phyloP scores from a whole-genome alignment of 2,888 invertebrate species.

The Chloromyia formosa region DNA sequence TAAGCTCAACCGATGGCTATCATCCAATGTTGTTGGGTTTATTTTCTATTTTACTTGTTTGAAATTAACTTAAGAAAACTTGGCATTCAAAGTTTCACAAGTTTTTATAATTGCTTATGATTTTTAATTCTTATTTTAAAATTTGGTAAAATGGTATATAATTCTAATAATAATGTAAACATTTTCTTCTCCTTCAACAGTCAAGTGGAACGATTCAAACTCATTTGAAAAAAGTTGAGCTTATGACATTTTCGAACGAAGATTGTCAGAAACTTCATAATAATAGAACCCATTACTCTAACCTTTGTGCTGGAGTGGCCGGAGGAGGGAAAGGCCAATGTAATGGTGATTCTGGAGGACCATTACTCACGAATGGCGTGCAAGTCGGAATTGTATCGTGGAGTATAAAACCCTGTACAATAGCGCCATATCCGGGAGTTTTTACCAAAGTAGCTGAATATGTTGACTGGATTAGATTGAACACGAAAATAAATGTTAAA shows the following conservation, averaged over 20 bases:
- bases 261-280: conserved; percentile 60
- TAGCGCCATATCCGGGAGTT: conserved; percentile 63
- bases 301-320: conserved; percentile 64
- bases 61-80: no score
- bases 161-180: no score
- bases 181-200: conserved; percentile 55
- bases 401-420: conserved; percentile 64
- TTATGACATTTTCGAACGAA: conserved; percentile 60
- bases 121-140: no score
- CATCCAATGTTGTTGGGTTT: no score
- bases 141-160: no score
- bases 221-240: conserved; percentile 60
- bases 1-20: no score
- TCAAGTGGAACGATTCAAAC: conserved; percentile 58
- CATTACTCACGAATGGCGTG: conserved; percentile 59
- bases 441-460: conserved; percentile 63
- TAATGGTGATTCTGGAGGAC: conserved; percentile 65
- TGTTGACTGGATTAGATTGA: conserved; percentile 58
- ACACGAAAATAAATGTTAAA: neutral
- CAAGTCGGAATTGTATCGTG: conserved; percentile 65
- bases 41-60: no score
- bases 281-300: conserved; percentile 56
- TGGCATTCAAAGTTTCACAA: no score
- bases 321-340: conserved; percentile 65
- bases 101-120: no score